A percentile compares a stretch with the other conserved stretches of the same genome.
Evolutionary conservation across 2,888 invertebrate species (phyloP).

Genomic region (Pasiphila rectangulata): DNA sequence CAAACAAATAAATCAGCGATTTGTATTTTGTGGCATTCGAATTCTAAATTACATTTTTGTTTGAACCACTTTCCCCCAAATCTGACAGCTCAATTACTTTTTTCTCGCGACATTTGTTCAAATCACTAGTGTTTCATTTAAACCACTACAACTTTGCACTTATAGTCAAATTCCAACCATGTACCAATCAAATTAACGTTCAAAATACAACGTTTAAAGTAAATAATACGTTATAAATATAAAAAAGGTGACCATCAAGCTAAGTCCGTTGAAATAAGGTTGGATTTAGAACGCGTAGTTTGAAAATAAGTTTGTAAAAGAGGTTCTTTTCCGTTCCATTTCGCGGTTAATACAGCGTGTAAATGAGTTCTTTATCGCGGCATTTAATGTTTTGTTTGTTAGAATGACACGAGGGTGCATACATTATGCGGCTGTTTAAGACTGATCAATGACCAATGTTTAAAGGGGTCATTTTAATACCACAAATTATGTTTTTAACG

Average conservation of each 20-base stretch:
- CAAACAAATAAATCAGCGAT: background rate
- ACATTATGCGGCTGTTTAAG: conserved; percentile 47
- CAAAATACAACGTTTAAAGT: conserved; percentile 27
- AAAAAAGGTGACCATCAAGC: too few relatives aligned
- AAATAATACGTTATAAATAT: background rate
- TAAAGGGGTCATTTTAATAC: conserved; percentile 2
- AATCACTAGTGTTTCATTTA: conserved; percentile 63
- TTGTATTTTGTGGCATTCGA: background rate
- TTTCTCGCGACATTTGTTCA: conserved; percentile 74
- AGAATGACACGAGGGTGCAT: conserved; percentile 64
- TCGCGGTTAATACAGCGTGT: conserved; percentile 74
- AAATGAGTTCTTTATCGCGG: conserved; percentile 78
- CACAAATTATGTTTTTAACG: background rate
- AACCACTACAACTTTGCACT: conserved; percentile 27
- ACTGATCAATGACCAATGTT: conserved; percentile 10
- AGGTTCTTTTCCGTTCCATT: conserved; percentile 69
- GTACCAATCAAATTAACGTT: conserved; percentile 22
- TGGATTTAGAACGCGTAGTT: conserved; percentile 31
- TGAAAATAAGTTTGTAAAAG: conserved; percentile 38
- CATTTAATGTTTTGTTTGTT: conserved; percentile 65
- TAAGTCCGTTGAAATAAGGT: conserved; percentile 24
- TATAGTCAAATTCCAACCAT: conserved; percentile 1
- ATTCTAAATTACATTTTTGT: conserved; percentile 23
- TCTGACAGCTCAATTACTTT: conserved; percentile 72
- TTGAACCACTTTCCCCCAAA: conserved; percentile 56